Conservation (phyloP, 2,888 invertebrate genomes). For the Ypsolopha scabrella region DNA sequence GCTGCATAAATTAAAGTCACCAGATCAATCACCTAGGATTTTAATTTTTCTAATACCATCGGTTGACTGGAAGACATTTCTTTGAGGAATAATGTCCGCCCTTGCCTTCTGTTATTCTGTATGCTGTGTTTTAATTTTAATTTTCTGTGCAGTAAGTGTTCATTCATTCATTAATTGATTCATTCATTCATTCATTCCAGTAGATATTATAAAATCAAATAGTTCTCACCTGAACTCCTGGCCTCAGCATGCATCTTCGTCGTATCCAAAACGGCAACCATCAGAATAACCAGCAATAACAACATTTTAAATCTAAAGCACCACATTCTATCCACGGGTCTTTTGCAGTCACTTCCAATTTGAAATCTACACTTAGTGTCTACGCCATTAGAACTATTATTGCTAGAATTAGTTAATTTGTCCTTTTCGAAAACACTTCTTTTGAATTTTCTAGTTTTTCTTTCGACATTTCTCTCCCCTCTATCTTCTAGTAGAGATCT, state of each 20-base stretch:
- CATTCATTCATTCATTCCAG: too few relatives aligned
- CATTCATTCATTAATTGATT: too few relatives aligned
- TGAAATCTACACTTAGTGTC: constrained; percentile 38
- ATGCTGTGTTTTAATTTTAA: too few relatives aligned
- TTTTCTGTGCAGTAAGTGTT: too few relatives aligned
- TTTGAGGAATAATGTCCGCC: too few relatives aligned
- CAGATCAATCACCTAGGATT: too few relatives aligned
- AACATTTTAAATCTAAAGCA: constrained; percentile 58
- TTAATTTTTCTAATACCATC: too few relatives aligned
- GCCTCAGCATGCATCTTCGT: constrained; percentile 37
- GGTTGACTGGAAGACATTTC: too few relatives aligned
- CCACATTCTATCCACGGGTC: constrained; percentile 30
- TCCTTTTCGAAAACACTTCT: constrained; percentile 20
- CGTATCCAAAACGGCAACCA: constrained; percentile 31
- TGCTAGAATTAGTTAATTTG: constrained; percentile 23
- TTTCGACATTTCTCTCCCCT: constrained; percentile 27
- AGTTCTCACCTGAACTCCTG: constrained; percentile 55
- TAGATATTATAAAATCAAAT: constrained; percentile 4
- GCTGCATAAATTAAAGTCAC: too few relatives aligned
- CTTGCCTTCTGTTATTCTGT: too few relatives aligned
- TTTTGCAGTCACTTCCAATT: constrained; percentile 23
- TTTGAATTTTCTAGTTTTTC: constrained; percentile 15
- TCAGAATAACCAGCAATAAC: constrained; percentile 48
- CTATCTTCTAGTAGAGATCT: constrained; percentile 60
- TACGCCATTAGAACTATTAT: constrained; percentile 34